Conservation (phyloP, 1,140 invertebrate species). For the Cyphomyrmex costatus region DNA sequence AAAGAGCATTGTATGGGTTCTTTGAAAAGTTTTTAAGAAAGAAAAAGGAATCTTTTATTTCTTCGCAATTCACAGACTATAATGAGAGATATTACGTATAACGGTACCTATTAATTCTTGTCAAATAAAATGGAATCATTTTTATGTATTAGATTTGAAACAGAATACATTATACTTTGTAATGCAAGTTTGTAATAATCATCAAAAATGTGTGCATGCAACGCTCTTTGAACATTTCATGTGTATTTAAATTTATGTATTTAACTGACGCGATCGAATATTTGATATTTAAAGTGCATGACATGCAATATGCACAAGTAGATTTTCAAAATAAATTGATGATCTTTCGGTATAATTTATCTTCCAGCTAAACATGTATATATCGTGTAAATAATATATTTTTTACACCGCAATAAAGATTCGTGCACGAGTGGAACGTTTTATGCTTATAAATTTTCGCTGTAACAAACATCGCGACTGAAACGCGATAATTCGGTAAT, state of each 20-base stretch:
- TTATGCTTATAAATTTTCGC: not conserved
- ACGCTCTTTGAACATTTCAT: conserved; percentile 11
- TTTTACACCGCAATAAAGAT: not conserved
- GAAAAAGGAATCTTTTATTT: not conserved
- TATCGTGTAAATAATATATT: not conserved
- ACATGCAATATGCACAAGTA: conserved; percentile 11
- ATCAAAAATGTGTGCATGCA: not conserved
- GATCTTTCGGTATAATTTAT: not conserved
- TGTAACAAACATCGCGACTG: not conserved
- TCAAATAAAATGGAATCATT: not conserved
- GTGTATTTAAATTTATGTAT: conserved; percentile 19
- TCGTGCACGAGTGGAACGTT: not conserved
- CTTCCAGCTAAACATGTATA: not conserved
- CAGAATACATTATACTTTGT: not conserved
- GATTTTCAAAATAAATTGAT: conserved; percentile 3
- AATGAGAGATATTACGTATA: too few species aligned
- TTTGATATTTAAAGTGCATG: conserved; percentile 18
- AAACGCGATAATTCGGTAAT: not conserved
- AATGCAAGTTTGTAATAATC: not conserved
- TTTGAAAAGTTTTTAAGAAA: not conserved
- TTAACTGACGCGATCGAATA: conserved; percentile 16
- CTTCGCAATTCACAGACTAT: not conserved
- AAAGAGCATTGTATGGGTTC: not conserved
- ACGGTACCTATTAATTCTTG: conserved; percentile 3
- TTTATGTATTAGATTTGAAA: conserved; percentile 16